phyloP scores from a whole-genome alignment of 2,113 vertebrate genomes.

The Eidolon helvum region DNA sequence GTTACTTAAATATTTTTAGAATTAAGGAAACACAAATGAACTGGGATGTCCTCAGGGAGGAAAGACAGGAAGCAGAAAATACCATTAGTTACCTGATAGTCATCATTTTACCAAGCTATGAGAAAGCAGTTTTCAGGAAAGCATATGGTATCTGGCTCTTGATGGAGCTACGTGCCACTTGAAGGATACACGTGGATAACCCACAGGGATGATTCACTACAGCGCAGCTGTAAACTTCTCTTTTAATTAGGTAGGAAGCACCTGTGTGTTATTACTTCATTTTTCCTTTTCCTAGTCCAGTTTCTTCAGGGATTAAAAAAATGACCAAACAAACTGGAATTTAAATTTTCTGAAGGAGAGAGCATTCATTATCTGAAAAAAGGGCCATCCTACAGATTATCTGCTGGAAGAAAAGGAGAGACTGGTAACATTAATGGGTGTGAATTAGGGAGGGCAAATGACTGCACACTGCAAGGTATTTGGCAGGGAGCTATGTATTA shows the following conservation, averaged over 20 bases:
- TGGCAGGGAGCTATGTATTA: not conserved
- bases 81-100: constrained; percentile 33
- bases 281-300: constrained; percentile 47
- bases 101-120: not conserved
- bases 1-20: constrained; percentile 65
- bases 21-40: constrained; percentile 55
- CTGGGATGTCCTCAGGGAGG: constrained; percentile 9
- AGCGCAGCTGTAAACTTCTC: constrained; percentile 53
- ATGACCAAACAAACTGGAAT: not conserved
- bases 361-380: not conserved
- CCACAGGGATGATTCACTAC: constrained; percentile 47
- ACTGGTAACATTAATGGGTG: not conserved
- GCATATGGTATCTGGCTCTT: constrained; percentile 38
- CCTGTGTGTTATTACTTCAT: constrained; percentile 66
- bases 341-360: constrained; percentile 17
- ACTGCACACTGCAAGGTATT: not conserved
- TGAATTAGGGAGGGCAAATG: not conserved
- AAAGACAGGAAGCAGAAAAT: constrained; percentile 51
- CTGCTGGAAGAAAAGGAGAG: not conserved
- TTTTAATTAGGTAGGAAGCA: constrained; percentile 78
- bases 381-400: not conserved
- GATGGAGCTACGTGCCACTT: not conserved
- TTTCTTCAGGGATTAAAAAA: constrained; percentile 32
- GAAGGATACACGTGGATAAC: constrained; percentile 19
- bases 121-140: constrained; percentile 41